Conservation (phyloP, 1,140 invertebrate genomes). For the Holcopasites calliopsidis region DNA sequence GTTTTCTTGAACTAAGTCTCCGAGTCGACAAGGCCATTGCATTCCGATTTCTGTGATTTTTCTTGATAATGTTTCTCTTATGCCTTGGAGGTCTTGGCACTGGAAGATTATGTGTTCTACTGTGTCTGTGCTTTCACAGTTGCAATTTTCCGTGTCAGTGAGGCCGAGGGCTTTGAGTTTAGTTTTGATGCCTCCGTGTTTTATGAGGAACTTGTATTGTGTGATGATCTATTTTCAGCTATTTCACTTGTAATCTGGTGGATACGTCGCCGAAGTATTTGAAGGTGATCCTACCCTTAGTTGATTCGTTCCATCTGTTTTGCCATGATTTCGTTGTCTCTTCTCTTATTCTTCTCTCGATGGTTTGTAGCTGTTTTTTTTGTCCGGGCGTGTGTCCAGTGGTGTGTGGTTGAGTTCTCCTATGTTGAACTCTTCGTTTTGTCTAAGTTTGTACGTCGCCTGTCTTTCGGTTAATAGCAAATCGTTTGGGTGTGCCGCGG, state of each 20-base stretch:
- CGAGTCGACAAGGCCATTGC: not conserved
- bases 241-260: not conserved
- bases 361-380: not conserved
- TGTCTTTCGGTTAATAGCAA: not conserved
- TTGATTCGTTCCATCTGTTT: not conserved
- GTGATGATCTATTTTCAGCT: not conserved
- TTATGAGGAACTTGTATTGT: not conserved
- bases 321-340: not conserved
- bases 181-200: not conserved
- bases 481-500: not conserved
- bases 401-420: not conserved
- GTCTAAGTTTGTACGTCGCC: not conserved
- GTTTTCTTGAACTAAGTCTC: not conserved
- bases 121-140: not conserved
- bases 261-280: not conserved
- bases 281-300: not conserved
- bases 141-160: not conserved
- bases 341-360: not conserved
- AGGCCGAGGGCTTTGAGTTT: not conserved
- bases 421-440: not conserved
- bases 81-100: not conserved
- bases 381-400: not conserved
- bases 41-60: not conserved
- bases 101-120: not conserved
- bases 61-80: not conserved